Evolutionary conservation across 2,797 vertebrate species (phyloP), one percentile per base, ranked within the genome.

Genomic region (Sebastes hubbsi): DNA sequence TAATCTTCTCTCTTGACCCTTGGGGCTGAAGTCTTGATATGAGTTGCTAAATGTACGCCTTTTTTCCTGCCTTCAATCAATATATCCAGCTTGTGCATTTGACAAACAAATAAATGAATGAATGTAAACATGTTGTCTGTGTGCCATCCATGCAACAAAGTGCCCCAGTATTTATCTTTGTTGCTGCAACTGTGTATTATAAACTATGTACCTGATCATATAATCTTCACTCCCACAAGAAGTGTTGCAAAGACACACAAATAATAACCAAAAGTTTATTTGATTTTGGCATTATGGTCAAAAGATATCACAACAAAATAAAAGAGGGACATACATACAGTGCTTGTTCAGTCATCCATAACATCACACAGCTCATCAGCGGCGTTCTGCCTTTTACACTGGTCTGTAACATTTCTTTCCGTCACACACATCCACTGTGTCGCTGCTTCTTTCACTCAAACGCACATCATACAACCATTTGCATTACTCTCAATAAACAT

Each of bases 251-350:
- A 16, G 11, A 70, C 7, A 78, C 49, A 89, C 88, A 78, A 54
- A 75, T 87, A 76, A 89, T 90, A 93, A 93, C 80, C 88, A 94
- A 95, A 64, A 87, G 80, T 95, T 95, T 94, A 94, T 93, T 95
- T 87, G 60, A 91, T 89, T 91, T 92, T 91, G 89, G 88, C 83
- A 83, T 89, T 75, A 75, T 72, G 83, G 72, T 91, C 90, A 90
- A 92, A 92, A 91, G 82, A 91, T 92, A 80, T 89, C 65, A 87
- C 84, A 91, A 91, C 68, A 86, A 89, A 92, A 79, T 91, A 69
- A 87, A 89, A 91, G 75, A 73, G 77, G 65, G 46, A 86, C 56
- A 88, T 56, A 86, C 80, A 83, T 60, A 90, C 78, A 18, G 60
- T 14, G 22, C 54, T 70, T 72, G 56, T 65, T 85, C 78, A 88